Percentiles rank a stretch among this genome's conserved stretches.
Evolutionary conservation across 2,888 invertebrate species (phyloP).

Genomic region (Corythucha ciliata): DNA sequence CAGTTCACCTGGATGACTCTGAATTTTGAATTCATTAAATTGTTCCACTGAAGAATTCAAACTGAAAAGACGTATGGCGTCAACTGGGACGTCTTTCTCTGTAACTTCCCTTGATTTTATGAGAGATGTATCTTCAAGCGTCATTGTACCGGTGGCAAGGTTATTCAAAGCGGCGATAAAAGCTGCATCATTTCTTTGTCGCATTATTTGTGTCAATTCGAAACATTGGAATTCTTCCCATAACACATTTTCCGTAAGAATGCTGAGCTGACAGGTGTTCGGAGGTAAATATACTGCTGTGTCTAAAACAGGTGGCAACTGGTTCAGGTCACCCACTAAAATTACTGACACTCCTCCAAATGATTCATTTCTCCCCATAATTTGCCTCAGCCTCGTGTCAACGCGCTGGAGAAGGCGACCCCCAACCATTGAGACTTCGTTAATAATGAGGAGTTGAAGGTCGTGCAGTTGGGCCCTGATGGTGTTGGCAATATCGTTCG

Average conservation of each 20-base stretch:
- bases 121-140: conserved; percentile 31
- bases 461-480: conserved; percentile 31
- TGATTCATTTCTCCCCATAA: conserved; percentile 32
- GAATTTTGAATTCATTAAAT: background rate
- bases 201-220: conserved; percentile 38
- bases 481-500: conserved; percentile 12
- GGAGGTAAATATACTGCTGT: conserved; percentile 31
- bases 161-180: conserved; percentile 36
- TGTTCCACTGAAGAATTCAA: background rate
- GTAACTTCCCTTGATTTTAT: conserved; percentile 28
- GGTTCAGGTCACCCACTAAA: conserved; percentile 39
- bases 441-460: conserved; percentile 37
- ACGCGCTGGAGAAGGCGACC: conserved; percentile 33
- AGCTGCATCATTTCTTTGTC: conserved; percentile 35
- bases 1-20: no score
- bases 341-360: conserved; percentile 39
- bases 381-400: conserved; percentile 38
- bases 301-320: conserved; percentile 38
- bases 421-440: conserved; percentile 40
- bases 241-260: conserved; percentile 25
- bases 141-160: conserved; percentile 33
- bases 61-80: conserved; percentile 14
- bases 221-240: conserved; percentile 32
- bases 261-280: conserved; percentile 5
- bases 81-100: conserved; percentile 2